Conservation (phyloP, 2,888 invertebrate species). For the Acrocyrtus sp. region DNA sequence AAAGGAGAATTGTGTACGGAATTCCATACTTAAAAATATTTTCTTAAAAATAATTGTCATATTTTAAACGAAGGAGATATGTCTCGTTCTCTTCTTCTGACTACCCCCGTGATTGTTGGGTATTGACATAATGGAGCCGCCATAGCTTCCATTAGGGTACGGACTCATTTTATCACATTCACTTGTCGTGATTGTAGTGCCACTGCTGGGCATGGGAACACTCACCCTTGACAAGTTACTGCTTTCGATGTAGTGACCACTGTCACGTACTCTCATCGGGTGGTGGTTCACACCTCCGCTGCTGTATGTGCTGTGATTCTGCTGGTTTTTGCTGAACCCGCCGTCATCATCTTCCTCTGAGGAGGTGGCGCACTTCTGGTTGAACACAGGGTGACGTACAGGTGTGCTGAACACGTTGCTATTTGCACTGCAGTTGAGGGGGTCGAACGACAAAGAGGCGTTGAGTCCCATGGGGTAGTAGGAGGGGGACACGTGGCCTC, state of each 20-base stretch:
- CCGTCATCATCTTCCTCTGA: conserved; percentile 62
- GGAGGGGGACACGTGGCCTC: conserved; percentile 8
- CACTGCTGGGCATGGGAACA: conserved; percentile 55
- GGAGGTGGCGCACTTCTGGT: conserved; percentile 19
- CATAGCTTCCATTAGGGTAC: conserved; percentile 59
- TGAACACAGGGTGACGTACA: conserved; percentile 29
- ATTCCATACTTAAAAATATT: too few species aligned
- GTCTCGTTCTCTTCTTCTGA: conserved; percentile 61
- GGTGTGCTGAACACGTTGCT: conserved; percentile 18
- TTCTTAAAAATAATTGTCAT: too few species aligned
- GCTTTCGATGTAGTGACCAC: conserved; percentile 38
- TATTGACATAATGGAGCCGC: conserved; percentile 61
- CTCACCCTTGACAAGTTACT: conserved; percentile 53
- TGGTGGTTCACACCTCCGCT: too few species aligned
- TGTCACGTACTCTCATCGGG: conserved; percentile 13
- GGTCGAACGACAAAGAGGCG: conserved; percentile 57
- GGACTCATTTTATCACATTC: conserved; percentile 60
- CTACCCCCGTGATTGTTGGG: conserved; percentile 51
- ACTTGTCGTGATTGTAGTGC: conserved; percentile 55
- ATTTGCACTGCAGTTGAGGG: conserved; percentile 2
- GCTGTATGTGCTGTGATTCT: not conserved
- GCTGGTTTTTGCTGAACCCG: conserved; percentile 55
- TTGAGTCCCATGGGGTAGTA: conserved; percentile 48
- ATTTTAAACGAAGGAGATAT: conserved; percentile 61
- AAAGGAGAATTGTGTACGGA: too few species aligned